Conservation (phyloP, 2,888 invertebrate species). For the Polydrusus cervinus region DNA sequence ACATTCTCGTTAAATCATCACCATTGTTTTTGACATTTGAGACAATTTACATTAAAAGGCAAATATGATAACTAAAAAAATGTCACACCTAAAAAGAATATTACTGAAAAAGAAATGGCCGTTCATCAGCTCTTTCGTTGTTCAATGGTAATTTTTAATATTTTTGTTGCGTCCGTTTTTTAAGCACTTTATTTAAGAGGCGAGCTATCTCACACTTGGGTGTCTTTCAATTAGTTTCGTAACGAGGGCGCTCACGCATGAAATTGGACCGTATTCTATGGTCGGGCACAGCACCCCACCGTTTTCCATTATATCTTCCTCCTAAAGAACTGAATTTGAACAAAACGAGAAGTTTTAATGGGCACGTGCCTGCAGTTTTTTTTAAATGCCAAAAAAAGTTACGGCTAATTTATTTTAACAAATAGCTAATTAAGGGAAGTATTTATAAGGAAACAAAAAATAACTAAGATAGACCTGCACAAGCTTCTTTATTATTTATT, state of each 20-base stretch:
- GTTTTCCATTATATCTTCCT: constrained; percentile 27
- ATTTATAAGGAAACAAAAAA: background rate
- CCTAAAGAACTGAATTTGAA: constrained; percentile 15
- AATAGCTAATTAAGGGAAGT: background rate
- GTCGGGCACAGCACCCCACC: constrained; percentile 15
- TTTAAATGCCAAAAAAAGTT: background rate
- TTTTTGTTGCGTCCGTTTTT: constrained; percentile 19
- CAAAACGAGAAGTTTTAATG: constrained; percentile 22
- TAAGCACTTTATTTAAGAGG: constrained; percentile 54
- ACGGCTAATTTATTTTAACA: background rate
- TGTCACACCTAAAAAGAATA: background rate
- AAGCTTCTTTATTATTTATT: too few species aligned
- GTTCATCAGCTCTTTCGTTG: background rate
- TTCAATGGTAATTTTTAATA: constrained; percentile 16
- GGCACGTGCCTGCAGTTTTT: constrained; percentile 10
- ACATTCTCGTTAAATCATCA: too few species aligned
- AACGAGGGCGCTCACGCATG: constrained; percentile 38
- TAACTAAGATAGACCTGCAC: too few species aligned
- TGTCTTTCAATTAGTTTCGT: constrained; percentile 50
- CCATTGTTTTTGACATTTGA: too few species aligned
- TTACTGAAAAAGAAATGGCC: background rate
- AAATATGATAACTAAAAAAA: too few species aligned
- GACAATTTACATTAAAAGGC: too few species aligned
- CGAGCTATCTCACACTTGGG: constrained; percentile 44
- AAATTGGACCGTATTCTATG: constrained; percentile 41